Percentiles rank a stretch among this genome's conserved stretches.
Evolutionary conservation across 2,113 vertebrate genomes (phyloP).

Genomic region (Apistogramma diplotaenia): DNA sequence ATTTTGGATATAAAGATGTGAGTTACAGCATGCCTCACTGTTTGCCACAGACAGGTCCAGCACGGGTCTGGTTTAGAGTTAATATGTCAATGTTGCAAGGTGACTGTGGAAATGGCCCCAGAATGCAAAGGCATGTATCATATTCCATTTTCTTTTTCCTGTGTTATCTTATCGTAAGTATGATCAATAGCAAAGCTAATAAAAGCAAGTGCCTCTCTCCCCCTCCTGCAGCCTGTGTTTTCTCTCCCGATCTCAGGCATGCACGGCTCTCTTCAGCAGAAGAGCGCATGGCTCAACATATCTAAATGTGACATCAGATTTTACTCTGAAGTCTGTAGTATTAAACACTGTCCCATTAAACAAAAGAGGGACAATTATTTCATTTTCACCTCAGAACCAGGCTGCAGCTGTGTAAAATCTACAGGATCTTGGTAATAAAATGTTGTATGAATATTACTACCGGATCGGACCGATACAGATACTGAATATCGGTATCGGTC

Average conservation of each 20-base stretch:
- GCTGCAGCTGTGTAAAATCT: slow-evolving; percentile 4
- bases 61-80: background rate
- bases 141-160: slow-evolving; percentile 32
- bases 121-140: slow-evolving; percentile 11
- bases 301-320: slow-evolving; percentile 1
- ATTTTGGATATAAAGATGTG: no score
- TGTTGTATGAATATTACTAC: background rate
- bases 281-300: background rate
- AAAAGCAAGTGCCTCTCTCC: slow-evolving; percentile 4
- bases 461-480: no score
- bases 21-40: background rate
- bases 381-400: slow-evolving; percentile 31
- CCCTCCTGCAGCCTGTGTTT: background rate
- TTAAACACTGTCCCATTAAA: slow-evolving; percentile 22
- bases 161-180: slow-evolving; percentile 30
- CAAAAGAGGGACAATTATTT: slow-evolving; percentile 3
- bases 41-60: background rate
- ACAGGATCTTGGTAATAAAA: background rate
- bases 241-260: background rate
- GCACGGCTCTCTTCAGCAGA: background rate
- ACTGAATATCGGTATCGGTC: no score
- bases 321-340: background rate
- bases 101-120: slow-evolving; percentile 4
- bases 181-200: slow-evolving; percentile 54
- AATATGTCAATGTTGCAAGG: background rate